Evolutionary conservation across 2,113 vertebrate genomes (phyloP).

Genomic region (Oophaga pumilio): DNA sequence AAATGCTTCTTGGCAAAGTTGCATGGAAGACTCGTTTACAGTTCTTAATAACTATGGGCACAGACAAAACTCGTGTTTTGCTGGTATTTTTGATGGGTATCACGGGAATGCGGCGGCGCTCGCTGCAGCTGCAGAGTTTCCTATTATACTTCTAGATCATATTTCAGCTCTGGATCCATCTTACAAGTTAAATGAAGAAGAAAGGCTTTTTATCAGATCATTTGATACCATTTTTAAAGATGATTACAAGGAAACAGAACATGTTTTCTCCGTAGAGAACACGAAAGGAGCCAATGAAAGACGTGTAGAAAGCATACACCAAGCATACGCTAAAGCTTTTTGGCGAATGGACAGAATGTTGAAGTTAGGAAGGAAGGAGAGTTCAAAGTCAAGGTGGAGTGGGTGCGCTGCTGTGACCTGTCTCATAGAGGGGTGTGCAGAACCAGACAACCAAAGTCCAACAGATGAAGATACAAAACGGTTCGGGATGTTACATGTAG

Average conservation of each 20-base stretch:
- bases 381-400: constrained; percentile 68
- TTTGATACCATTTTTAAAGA: constrained; percentile 65
- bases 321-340: constrained; percentile 68
- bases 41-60: constrained; percentile 65
- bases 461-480: neutral
- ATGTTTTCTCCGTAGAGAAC: constrained; percentile 54
- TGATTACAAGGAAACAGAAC: constrained; percentile 63
- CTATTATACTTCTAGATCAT: constrained; percentile 69
- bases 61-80: constrained; percentile 67
- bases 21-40: constrained; percentile 66
- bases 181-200: constrained; percentile 62
- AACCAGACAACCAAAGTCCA: neutral
- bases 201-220: constrained; percentile 62
- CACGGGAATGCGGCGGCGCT: constrained; percentile 62
- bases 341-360: constrained; percentile 73
- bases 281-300: rapidly evolving
- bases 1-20: constrained; percentile 66
- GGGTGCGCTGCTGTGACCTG: constrained; percentile 69
- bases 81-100: constrained; percentile 69
- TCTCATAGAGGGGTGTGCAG: constrained; percentile 62
- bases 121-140: constrained; percentile 66
- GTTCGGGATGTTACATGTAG: constrained; percentile 66
- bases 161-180: constrained; percentile 63
- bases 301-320: constrained; percentile 62
- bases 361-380: constrained; percentile 67